Evolutionary conservation across 2,888 invertebrate genomes (phyloP), one percentile per base, ranked within the genome.

Genomic region (Aphidoletes aphidimyza): DNA sequence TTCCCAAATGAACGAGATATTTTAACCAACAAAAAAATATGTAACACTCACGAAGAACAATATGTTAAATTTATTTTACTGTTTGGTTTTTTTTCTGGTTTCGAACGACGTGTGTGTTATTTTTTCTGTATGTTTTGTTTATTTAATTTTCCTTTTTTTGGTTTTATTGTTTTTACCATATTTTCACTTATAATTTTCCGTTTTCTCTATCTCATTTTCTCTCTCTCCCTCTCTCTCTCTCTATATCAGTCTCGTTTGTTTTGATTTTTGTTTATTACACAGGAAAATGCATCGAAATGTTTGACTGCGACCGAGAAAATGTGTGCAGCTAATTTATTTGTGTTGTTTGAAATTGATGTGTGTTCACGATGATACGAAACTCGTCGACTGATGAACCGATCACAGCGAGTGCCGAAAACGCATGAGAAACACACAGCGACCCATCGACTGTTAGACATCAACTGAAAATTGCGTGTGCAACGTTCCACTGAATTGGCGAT

Each of bases 361-460:
- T 26, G n/a, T 2, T 17, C 14, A 39, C 17, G 54, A 54, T 47
- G 69, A 69, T 69, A 69, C 69, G 54, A 30, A 69, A 69, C 42
- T 9, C 30, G 69, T 19, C 30, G 30, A 30, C 11, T 69, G 69
- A 69, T 69, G 30, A 69, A 69, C 69, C 69, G 69, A 54, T 54
- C 30, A 69, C 30, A 69, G n/a, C 54, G n/a, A 54, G 54, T 22
- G 30, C 34, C 69, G 69, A 81, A n/a, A n/a, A 17, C 81, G 37
- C 37, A 36, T 81, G 19, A n/a, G 81, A 36, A n/a, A 37, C 37
- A 81, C 81, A 81, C 81, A 81, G 39, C 37, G 22, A 37, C 22
- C 37, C 81, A 81, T 14, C 81, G 81, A 37, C 81, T n/a, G 81
- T 37, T 81, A 81, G 37, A 81, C 81, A 81, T 81, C 81, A 81